Evolutionary conservation across 2,888 invertebrate species (phyloP).

Genomic region (Drosophila buzzatii): DNA sequence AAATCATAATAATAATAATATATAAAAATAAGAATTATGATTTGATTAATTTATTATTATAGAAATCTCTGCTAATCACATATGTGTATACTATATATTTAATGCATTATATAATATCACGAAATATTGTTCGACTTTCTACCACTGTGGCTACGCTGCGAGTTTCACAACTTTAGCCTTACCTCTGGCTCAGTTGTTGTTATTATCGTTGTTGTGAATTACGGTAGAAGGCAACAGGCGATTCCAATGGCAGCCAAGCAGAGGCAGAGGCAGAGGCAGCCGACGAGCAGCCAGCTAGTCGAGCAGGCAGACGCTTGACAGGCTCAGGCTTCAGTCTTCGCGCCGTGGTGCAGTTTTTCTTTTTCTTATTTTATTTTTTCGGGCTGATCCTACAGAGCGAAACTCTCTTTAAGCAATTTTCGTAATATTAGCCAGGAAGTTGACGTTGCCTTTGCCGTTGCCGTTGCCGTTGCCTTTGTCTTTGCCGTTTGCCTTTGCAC

Average conservation of each 20-base stretch:
- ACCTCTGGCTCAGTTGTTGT: slow-evolving; percentile 49
- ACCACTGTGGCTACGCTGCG: slow-evolving; percentile 40
- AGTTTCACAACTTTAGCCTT: slow-evolving; percentile 70
- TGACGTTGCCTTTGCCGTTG: slow-evolving; percentile 36
- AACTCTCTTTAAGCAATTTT: slow-evolving; percentile 74
- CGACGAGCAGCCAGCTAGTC: slow-evolving; percentile 2
- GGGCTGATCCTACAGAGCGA: slow-evolving; percentile 63
- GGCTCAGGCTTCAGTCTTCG: slow-evolving; percentile 33
- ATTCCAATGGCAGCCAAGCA: slow-evolving; percentile 42
- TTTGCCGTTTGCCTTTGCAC: slow-evolving; percentile 20
- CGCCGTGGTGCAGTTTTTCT: slow-evolving; percentile 38
- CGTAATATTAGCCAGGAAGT: slow-evolving; percentile 80
- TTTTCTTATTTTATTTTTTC: neutral
- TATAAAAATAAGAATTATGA: too few species aligned
- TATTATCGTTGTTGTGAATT: slow-evolving; percentile 70
- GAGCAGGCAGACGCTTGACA: slow-evolving; percentile 45
- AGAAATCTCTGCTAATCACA: too few species aligned
- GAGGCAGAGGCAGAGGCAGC: neutral
- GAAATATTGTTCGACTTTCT: neutral
- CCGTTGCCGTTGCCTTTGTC: slow-evolving; percentile 6
- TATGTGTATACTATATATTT: neutral
- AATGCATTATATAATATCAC: neutral
- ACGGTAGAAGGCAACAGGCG: slow-evolving; percentile 76
- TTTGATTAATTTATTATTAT: too few species aligned
- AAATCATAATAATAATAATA: too few species aligned